A percentile compares a stretch with the other conserved stretches of the same genome.
Evolutionary conservation across 2,888 invertebrate species (phyloP).

Genomic region (Agriopis leucophaearia): DNA sequence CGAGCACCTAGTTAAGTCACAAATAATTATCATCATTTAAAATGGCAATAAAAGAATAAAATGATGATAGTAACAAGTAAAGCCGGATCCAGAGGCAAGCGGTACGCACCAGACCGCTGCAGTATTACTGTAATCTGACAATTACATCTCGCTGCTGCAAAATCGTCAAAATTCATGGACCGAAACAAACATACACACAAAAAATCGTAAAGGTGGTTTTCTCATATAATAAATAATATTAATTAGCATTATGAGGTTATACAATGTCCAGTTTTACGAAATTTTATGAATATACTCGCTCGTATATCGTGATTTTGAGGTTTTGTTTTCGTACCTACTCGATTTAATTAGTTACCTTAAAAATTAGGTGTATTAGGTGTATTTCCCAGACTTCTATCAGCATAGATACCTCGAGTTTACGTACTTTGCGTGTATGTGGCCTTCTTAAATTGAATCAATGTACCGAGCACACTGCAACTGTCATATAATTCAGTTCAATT

Average conservation of each 20-base stretch:
- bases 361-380: neutral
- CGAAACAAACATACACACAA: conserved; percentile 41
- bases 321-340: conserved; percentile 1
- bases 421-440: too few species aligned
- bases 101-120: conserved; percentile 31
- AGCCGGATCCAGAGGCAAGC: neutral
- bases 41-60: conserved; percentile 22
- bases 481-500: too few species aligned
- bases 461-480: too few species aligned
- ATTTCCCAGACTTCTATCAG: neutral
- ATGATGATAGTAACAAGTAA: conserved; percentile 13
- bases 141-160: conserved; percentile 43
- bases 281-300: neutral
- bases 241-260: conserved; percentile 41
- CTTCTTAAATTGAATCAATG: too few species aligned
- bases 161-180: conserved; percentile 51
- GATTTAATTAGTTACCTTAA: neutral
- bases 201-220: conserved; percentile 43
- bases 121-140: conserved; percentile 33
- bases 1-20: conserved; percentile 26
- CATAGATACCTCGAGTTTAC: too few species aligned
- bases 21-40: conserved; percentile 15
- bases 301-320: neutral
- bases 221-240: conserved; percentile 49
- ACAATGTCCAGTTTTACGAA: conserved; percentile 34